A percentile compares a stretch with the other conserved stretches of the same genome.
Conservation (phyloP, 1,140 invertebrate genomes). For the Euborellia annulipes region DNA sequence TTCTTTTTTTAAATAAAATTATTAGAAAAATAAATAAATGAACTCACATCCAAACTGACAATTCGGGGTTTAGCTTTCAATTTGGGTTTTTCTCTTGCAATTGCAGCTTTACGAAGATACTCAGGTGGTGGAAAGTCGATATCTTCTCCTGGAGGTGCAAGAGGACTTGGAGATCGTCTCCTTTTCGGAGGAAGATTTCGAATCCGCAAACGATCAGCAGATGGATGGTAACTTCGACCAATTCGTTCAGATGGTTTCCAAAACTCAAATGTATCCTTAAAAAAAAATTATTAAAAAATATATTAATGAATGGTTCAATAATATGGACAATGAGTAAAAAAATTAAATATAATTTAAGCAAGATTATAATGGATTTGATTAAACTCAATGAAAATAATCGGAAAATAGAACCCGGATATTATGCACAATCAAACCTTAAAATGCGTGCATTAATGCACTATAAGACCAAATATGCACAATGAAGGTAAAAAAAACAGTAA, state of each 20-base stretch:
- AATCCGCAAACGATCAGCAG: slow-evolving; percentile 32
- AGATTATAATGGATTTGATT: not conserved
- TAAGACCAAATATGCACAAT: no score
- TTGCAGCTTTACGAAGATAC: slow-evolving; percentile 20
- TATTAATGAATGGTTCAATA: not conserved
- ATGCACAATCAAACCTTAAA: no score
- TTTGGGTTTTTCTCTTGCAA: slow-evolving; percentile 17
- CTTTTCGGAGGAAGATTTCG: slow-evolving; percentile 29
- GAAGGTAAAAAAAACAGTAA: no score
- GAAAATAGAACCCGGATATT: no score
- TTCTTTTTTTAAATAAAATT: slow-evolving; percentile 1
- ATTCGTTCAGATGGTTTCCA: slow-evolving; percentile 47
- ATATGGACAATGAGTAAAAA: not conserved
- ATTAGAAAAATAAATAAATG: not conserved
- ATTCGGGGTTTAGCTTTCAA: slow-evolving; percentile 25
- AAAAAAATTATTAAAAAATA: not conserved
- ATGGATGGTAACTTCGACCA: slow-evolving; percentile 39
- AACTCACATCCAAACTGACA: slow-evolving; percentile 19
- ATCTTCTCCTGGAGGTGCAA: slow-evolving; percentile 17
- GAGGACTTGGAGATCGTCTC: slow-evolving; percentile 22
- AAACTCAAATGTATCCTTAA: slow-evolving; percentile 32
- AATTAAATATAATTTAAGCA: slow-evolving; percentile 4
- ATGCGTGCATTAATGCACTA: no score
- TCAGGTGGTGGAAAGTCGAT: slow-evolving; percentile 29
- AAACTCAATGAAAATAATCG: no score